These are phyloP conservation scores for Clamator glandarius DNA, from an alignment of 2,797 vertebrate genomes.

Conservation along the genomic window DNA sequence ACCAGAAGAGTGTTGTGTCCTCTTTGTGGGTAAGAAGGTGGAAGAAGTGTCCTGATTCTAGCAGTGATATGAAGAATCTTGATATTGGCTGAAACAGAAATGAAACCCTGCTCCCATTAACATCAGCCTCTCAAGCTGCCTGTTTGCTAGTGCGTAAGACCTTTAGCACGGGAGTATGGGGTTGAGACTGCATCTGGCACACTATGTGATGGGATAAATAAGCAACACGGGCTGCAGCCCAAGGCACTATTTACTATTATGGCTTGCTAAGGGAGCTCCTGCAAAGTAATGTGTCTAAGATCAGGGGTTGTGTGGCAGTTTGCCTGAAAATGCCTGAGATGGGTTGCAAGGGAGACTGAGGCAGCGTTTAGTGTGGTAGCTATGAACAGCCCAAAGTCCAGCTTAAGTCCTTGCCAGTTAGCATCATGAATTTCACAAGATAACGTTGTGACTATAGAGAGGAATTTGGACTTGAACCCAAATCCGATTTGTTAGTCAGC, in stretches of 20 bases:
- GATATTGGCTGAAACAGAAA: background rate
- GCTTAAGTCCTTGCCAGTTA: background rate
- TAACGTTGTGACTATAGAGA: background rate
- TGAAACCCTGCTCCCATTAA: background rate
- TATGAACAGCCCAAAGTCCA: background rate
- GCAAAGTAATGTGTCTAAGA: background rate
- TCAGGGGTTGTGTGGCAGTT: background rate
- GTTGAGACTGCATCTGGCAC: background rate
- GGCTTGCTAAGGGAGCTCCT: background rate
- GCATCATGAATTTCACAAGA: background rate
- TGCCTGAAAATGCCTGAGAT: background rate
- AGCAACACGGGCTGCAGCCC: background rate
- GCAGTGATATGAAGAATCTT: background rate
- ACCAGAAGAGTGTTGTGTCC: rapidly evolving
- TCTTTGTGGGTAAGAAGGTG: background rate
- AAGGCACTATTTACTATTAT: background rate
- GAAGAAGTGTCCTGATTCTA: background rate
- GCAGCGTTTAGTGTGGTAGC: background rate
- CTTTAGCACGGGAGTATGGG: background rate
- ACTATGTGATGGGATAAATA: background rate
- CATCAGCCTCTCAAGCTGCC: background rate
- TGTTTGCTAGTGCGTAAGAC: background rate
- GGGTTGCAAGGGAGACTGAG: background rate
- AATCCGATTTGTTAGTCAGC: background rate
- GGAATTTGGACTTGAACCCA: background rate